Base-by-base conservation (phyloP, 2,888 invertebrate species). In the Heliconius aoede region DNA sequence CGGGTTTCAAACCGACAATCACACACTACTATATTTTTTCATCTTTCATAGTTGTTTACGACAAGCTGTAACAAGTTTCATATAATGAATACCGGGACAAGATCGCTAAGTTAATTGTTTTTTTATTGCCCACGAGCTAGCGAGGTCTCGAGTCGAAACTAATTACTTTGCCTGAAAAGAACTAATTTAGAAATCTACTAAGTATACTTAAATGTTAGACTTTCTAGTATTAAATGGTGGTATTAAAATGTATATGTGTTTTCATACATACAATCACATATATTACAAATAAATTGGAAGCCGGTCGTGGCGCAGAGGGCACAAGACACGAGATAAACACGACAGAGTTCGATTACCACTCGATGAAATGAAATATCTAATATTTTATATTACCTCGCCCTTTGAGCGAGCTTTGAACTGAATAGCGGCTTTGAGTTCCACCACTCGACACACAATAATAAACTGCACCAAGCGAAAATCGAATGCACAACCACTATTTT, bases 141-240 rank as follows among this genome's bases (percentile, higher is more conserved):
- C 65, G n/a, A 69, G 30, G 68, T 51, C 68, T 51, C 51, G 13
- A 69, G 30, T n/a, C 36, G 68, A 30, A 69, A 69, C 51, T 69
- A 69, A 69, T 69, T 69, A 30, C 26, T 69, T 69, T 26, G 13
- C 30, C 28, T 69, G 68, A 69, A 69, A 69, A 51, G 68, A 69
- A 51, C n/a, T 51, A 69, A 69, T 69, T 51, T 30, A 28, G n/a
- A 30, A 51, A 69, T 11, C 8, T n/a, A 4, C 8, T 24, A 58
- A n/a, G 4, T 55, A 55, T 55, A n/a, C 55, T 21, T 55, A n/a
- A n/a, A 55, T n/a, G 55, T n/a, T 24, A 11, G 55, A n/a, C 1
- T 11, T 24, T 24, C n/a, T 55, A 55, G 55, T 55, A n/a, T 55
- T n/a, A 55, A 55, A 55, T 55, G n/a, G 24, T 46, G 18, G 46